A percentile compares a stretch with the other conserved stretches of the same genome.
Conservation (phyloP, 2,113 vertebrate genomes). For the Corvus cornix region DNA sequence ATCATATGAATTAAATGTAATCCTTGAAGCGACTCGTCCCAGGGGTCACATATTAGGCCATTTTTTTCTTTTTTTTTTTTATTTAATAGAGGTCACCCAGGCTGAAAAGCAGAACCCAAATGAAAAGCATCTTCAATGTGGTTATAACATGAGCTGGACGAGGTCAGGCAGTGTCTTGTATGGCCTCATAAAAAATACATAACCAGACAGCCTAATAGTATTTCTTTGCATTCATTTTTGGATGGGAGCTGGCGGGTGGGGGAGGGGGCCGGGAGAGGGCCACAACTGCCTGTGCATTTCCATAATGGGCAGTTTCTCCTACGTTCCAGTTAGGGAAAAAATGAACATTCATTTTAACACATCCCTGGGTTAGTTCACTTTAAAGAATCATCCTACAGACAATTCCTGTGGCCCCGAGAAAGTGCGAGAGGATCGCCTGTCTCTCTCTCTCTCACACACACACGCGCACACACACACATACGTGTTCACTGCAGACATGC, state of each 20-base stretch:
- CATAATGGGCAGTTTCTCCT: conserved; percentile 34
- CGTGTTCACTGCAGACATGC: neutral
- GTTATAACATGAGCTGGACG: conserved; percentile 81
- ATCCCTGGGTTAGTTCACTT: neutral
- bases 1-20: conserved; percentile 85
- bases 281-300: conserved; percentile 32
- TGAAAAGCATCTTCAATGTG: conserved; percentile 85
- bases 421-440: neutral
- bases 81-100: conserved; percentile 84
- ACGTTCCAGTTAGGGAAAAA: conserved; percentile 14
- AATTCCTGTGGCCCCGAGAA: neutral
- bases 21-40: conserved; percentile 79
- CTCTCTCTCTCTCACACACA: neutral
- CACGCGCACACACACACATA: neutral
- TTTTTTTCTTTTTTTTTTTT: conserved; percentile 70
- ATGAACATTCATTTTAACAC: neutral
- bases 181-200: conserved; percentile 87
- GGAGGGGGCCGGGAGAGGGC: conserved; percentile 43
- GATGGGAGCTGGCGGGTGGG: conserved; percentile 71
- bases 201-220: conserved; percentile 85
- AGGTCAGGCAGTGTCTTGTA: conserved; percentile 84
- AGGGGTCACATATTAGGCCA: conserved; percentile 79
- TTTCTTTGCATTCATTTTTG: conserved; percentile 85
- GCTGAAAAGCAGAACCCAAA: conserved; percentile 84
- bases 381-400: neutral